These are phyloP conservation scores for Odontocolon sp. DNA, from an alignment of 2,888 invertebrate species.

Conservation along the genomic window DNA sequence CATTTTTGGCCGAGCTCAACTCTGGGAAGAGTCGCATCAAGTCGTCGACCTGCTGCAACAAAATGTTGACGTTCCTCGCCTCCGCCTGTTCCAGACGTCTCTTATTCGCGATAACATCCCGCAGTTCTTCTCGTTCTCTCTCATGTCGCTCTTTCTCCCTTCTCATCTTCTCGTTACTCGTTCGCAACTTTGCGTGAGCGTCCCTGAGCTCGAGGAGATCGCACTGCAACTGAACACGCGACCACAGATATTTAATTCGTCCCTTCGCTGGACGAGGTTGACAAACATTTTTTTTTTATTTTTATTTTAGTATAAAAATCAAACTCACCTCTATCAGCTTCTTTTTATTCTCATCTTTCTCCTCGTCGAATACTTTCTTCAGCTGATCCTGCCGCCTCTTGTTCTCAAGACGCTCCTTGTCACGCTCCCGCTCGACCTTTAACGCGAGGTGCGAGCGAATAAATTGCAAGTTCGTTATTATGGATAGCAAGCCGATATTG, in stretches of 20 bases:
- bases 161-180: conserved; percentile 94
- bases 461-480: conserved; percentile 57
- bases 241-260: conserved; percentile 38
- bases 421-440: conserved; percentile 92
- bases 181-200: conserved; percentile 94
- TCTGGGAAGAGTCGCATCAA: conserved; percentile 90
- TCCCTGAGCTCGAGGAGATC: conserved; percentile 94
- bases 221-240: conserved; percentile 86
- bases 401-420: conserved; percentile 93
- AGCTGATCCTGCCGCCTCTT: conserved; percentile 93
- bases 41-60: conserved; percentile 91
- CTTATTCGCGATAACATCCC: conserved; percentile 81
- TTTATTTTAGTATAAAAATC: too few species aligned
- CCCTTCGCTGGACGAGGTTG: neutral
- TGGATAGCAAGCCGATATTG: conserved; percentile 20
- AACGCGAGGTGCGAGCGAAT: conserved; percentile 58
- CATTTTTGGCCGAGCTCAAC: conserved; percentile 81
- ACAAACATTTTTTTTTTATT: too few species aligned
- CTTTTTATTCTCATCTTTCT: conserved; percentile 93
- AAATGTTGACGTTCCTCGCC: conserved; percentile 87
- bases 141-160: conserved; percentile 94
- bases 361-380: conserved; percentile 92
- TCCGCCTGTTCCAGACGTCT: conserved; percentile 85
- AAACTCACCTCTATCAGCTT: conserved; percentile 85
- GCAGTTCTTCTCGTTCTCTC: conserved; percentile 87